Conservation (phyloP, 2,797 vertebrate genomes). For the Phataginus tetradactyla region DNA sequence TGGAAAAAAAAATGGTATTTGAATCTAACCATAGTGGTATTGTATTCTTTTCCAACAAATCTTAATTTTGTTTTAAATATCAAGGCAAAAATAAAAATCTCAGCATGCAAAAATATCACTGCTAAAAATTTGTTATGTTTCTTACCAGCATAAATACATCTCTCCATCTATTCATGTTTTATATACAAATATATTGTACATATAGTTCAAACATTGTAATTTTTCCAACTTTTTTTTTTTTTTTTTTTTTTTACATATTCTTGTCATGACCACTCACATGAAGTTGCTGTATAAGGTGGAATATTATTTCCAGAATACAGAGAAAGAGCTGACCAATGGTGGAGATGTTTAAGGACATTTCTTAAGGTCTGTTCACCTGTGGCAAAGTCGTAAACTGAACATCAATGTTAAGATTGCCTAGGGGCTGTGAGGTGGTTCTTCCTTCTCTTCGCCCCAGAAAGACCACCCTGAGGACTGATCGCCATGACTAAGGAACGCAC, state of each 20-base stretch:
- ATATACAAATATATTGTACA: background rate
- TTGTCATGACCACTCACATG: background rate
- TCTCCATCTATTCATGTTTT: background rate
- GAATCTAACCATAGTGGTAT: background rate
- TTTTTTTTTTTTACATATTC: background rate
- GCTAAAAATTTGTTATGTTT: background rate
- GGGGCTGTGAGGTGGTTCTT: background rate
- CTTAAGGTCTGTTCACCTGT: background rate
- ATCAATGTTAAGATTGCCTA: background rate
- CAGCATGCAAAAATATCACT: background rate
- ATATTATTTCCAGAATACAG: background rate
- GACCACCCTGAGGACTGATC: background rate
- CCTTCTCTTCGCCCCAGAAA: background rate
- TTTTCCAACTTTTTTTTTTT: background rate
- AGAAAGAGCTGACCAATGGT: background rate
- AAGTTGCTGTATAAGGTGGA: background rate
- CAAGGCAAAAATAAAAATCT: background rate
- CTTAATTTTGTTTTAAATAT: background rate
- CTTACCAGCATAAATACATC: background rate
- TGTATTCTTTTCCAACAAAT: background rate
- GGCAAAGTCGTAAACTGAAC: background rate
- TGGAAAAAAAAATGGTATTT: background rate
- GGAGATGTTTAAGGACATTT: background rate
- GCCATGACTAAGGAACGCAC: rapidly evolving
- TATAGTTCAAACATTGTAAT: background rate